Percentiles rank a stretch among this genome's conserved stretches.
phyloP scores from a whole-genome alignment of 2,797 vertebrate species.

The Phataginus tricuspis region DNA sequence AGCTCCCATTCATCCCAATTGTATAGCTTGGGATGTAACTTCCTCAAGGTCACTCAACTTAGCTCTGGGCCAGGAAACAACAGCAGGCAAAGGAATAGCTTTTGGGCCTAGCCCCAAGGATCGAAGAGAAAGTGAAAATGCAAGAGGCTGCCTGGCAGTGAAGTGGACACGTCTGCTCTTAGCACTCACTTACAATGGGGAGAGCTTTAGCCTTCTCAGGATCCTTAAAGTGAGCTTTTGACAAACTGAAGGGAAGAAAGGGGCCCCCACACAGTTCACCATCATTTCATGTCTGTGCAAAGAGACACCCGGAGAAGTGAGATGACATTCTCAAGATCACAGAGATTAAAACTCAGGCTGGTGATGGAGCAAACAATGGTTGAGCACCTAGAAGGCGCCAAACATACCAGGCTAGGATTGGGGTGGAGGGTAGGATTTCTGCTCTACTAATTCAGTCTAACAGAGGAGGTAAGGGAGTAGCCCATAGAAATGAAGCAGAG shows the following conservation, averaged over 20 bases:
- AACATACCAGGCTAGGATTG: neutral
- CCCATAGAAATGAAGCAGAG: neutral
- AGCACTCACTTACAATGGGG: neutral
- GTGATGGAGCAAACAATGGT: neutral
- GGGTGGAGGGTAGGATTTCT: neutral
- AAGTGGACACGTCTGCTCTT: neutral
- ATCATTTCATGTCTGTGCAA: neutral
- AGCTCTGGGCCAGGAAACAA: slow-evolving; percentile 47
- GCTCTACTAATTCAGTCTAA: neutral
- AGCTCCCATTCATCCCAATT: neutral
- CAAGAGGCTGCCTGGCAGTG: neutral
- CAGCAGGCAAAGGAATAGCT: neutral
- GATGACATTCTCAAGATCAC: neutral
- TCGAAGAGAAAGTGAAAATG: neutral
- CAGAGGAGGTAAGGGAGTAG: neutral
- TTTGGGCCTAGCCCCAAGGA: neutral
- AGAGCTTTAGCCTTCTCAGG: neutral
- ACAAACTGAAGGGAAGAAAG: neutral
- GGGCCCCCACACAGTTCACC: neutral
- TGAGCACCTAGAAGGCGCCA: neutral
- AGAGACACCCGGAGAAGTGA: neutral
- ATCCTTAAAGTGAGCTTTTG: neutral
- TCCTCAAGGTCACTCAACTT: slow-evolving; percentile 45
- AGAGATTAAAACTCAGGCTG: neutral
- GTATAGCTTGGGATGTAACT: neutral